Percentiles rank a stretch among this genome's conserved stretches.
Conservation (phyloP, 2,888 invertebrate species). For the Tiliacea aurago region DNA sequence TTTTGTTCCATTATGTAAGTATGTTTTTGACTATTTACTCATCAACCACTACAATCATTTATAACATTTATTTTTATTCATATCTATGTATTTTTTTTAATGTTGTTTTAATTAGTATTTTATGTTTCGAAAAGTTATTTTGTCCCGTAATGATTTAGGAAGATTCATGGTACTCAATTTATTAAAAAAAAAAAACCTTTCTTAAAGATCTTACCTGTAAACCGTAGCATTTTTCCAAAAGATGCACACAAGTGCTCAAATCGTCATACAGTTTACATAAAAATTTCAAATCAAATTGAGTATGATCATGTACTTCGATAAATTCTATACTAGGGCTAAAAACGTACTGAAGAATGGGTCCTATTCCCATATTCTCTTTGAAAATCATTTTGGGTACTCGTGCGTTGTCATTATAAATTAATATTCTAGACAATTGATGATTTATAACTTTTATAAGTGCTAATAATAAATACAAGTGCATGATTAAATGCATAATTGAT, state of each 20-base stretch:
- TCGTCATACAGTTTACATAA: slow-evolving; percentile 78
- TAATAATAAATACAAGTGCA: slow-evolving; percentile 73
- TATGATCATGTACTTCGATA: slow-evolving; percentile 20
- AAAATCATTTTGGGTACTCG: slow-evolving; percentile 6
- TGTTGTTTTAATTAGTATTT: not conserved
- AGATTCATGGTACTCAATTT: not conserved
- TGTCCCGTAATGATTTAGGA: too few relatives aligned
- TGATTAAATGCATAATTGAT: slow-evolving; percentile 71
- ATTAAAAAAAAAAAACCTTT: not conserved
- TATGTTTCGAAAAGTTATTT: not conserved
- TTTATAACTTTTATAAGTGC: slow-evolving; percentile 69
- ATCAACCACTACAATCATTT: not conserved
- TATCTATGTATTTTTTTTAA: too few relatives aligned
- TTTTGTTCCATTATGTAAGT: not conserved
- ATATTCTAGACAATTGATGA: slow-evolving; percentile 29
- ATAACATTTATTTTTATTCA: not conserved
- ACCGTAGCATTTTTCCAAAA: slow-evolving; percentile 75
- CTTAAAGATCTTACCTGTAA: slow-evolving; percentile 56
- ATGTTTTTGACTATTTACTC: not conserved
- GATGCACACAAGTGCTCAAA: slow-evolving; percentile 72
- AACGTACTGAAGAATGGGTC: slow-evolving; percentile 36
- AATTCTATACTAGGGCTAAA: slow-evolving; percentile 49
- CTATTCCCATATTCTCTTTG: slow-evolving; percentile 2
- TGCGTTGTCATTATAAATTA: slow-evolving; percentile 21
- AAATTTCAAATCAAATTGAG: slow-evolving; percentile 65